Evolutionary conservation across 1,140 invertebrate species (phyloP).

Genomic region (Zaprionus inermis): DNA sequence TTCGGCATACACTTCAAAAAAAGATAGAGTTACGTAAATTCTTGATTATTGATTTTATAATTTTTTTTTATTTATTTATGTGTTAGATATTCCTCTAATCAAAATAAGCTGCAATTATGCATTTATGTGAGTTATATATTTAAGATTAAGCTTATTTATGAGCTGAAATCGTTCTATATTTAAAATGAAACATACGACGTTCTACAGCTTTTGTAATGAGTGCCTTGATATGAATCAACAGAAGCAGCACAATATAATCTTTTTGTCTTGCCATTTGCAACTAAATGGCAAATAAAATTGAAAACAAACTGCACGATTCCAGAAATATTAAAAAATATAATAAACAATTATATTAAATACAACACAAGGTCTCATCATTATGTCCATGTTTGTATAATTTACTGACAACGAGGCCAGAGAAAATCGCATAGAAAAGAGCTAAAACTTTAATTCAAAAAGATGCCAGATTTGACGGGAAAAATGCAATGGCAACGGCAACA

Average conservation of each 20-base stretch:
- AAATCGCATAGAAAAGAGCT: too few relatives aligned
- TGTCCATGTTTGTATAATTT: neutral
- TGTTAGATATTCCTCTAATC: too few relatives aligned
- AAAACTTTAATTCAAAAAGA: too few relatives aligned
- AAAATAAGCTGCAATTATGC: too few relatives aligned
- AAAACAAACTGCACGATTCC: neutral
- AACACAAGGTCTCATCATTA: neutral
- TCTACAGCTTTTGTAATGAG: neutral
- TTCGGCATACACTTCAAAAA: neutral
- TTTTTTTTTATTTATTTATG: too few relatives aligned
- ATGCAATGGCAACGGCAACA: neutral
- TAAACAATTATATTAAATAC: neutral
- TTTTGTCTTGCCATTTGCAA: neutral
- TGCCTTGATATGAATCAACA: neutral
- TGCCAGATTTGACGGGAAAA: neutral
- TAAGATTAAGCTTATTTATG: too few relatives aligned
- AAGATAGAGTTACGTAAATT: too few relatives aligned
- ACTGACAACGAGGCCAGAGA: neutral
- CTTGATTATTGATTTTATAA: too few relatives aligned
- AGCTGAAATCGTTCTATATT: too few relatives aligned
- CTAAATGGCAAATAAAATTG: neutral
- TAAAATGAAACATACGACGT: neutral
- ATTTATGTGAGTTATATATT: too few relatives aligned
- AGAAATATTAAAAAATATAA: constrained; percentile 11
- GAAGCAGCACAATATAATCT: neutral